A percentile compares a stretch with the other conserved stretches of the same genome.
phyloP scores from a whole-genome alignment of 2,797 vertebrate genomes.

The Microchirus variegatus region DNA sequence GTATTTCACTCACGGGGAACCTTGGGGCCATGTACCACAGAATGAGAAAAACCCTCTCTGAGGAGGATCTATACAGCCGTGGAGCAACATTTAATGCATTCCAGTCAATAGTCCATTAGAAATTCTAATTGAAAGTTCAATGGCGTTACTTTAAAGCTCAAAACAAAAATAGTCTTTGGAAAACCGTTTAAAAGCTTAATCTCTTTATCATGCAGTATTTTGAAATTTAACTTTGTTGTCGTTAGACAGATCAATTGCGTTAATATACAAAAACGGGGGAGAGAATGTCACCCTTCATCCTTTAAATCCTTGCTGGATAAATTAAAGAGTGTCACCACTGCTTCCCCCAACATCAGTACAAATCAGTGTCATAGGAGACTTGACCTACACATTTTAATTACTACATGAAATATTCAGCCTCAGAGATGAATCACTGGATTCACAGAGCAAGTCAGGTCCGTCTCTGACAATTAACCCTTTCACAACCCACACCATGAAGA shows the following conservation, averaged over 20 bases:
- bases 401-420: conserved; percentile 93
- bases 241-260: conserved; percentile 97
- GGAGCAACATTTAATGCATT: conserved; percentile 94
- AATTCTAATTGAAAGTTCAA: conserved; percentile 98
- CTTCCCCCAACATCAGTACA: conserved; percentile 86
- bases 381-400: conserved; percentile 99
- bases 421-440: conserved; percentile 76
- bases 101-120: conserved; percentile 97
- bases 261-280: conserved; percentile 93
- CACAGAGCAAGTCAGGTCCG: conserved; percentile 60
- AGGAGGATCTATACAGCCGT: conserved; percentile 86
- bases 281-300: conserved; percentile 97
- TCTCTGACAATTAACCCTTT: conserved; percentile 59
- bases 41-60: conserved; percentile 79
- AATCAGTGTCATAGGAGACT: conserved; percentile 90
- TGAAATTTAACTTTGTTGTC: conserved; percentile 97
- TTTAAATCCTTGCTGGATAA: conserved; percentile 87
- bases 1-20: conserved; percentile 63
- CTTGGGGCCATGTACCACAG: conserved; percentile 80
- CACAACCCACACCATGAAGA: conserved; percentile 14
- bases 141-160: conserved; percentile 87
- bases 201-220: conserved; percentile 98
- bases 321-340: conserved; percentile 83
- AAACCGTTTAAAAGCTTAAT: conserved; percentile 95
- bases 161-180: conserved; percentile 93